Conservation (phyloP, 2,797 vertebrate genomes). For the Euthynnus affinis region DNA sequence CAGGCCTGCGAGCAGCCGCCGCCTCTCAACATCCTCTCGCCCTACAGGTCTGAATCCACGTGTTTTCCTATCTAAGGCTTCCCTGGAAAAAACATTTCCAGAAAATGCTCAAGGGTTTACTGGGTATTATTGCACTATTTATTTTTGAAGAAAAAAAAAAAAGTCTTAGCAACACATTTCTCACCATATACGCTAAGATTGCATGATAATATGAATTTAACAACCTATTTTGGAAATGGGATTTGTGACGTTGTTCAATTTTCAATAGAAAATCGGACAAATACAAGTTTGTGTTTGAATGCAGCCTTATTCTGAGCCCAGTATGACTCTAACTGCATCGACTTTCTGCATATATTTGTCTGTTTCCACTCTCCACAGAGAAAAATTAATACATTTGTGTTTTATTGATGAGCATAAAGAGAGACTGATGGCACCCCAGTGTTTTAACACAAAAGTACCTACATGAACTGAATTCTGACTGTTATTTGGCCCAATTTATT, state of each 20-base stretch:
- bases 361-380: not conserved
- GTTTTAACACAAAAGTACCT: slow-evolving; percentile 10
- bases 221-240: not conserved
- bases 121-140: too few species aligned
- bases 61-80: not conserved
- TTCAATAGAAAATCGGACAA: slow-evolving; percentile 3
- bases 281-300: not conserved
- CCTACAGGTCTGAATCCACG: slow-evolving; percentile 92
- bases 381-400: not conserved
- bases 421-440: slow-evolving; percentile 3
- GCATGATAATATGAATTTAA: not conserved
- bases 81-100: not conserved
- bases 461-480: not conserved
- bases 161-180: too few species aligned
- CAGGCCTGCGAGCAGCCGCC: slow-evolving; percentile 96
- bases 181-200: not conserved
- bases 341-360: not conserved
- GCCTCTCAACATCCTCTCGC: slow-evolving; percentile 96
- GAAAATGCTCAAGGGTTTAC: not conserved
- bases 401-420: slow-evolving; percentile 6
- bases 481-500: not conserved
- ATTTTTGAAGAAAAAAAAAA: too few species aligned
- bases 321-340: not conserved
- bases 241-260: not conserved
- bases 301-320: slow-evolving; percentile 3